A percentile compares a stretch with the other conserved stretches of the same genome.
Evolutionary conservation across 1,140 invertebrate genomes (phyloP).

Genomic region (Gyrodactylus bullatarudis): DNA sequence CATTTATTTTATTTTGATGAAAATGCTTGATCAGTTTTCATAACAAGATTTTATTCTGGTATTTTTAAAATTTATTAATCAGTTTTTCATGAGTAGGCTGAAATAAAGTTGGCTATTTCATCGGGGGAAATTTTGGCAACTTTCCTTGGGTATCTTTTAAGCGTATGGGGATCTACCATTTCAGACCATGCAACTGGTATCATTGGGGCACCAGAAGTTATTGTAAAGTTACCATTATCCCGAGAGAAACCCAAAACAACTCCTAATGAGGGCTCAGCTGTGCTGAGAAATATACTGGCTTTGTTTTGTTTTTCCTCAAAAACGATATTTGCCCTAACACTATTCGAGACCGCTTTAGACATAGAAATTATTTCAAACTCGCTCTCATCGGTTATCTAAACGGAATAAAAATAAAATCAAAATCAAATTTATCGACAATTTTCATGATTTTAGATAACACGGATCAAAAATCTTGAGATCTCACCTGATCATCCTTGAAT

Average conservation of each 20-base stretch:
- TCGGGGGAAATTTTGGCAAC: neutral
- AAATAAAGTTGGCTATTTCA: neutral
- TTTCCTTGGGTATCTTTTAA: neutral
- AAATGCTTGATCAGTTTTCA: no score
- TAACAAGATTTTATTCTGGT: no score
- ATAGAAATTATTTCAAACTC: neutral
- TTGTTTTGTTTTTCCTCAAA: neutral
- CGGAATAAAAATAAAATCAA: no score
- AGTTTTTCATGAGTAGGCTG: no score
- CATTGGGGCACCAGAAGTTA: neutral
- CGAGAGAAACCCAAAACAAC: neutral
- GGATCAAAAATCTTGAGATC: no score
- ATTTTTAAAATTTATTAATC: no score
- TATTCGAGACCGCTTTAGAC: neutral
- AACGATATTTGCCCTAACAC: neutral
- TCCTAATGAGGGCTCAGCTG: neutral
- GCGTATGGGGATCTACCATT: neutral
- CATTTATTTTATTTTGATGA: no score
- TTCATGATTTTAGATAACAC: no score
- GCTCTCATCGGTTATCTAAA: no score
- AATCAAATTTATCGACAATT: no score
- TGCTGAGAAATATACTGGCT: neutral
- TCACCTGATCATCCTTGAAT: neutral
- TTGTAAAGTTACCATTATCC: neutral
- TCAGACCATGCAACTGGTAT: neutral